Base-by-base conservation (phyloP, 2,888 invertebrate species). In the Tipula helvola region DNA sequence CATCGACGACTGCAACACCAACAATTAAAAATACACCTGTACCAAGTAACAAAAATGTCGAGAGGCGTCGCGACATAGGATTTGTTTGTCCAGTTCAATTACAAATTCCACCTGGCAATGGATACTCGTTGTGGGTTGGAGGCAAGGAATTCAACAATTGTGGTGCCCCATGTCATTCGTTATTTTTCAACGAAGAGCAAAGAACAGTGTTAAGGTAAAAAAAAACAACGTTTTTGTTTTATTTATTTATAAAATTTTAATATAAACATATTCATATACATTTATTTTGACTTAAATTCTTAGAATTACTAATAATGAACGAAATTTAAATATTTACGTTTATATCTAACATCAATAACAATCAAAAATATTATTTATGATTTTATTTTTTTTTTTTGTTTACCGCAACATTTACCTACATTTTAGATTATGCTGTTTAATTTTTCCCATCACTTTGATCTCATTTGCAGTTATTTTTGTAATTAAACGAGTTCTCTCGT, bases 1-100 rank as follows among this genome's bases (percentile, higher is more conserved):
- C 93, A 0, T 92, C 93, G 7, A 93, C 94, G 18, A 93, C 94
- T 52, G 93, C 94, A 88, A 92, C 94, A 87, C 93, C 93, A 87
- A 93, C 90, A 5, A 52, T 41, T 36, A 83, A 85, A 44, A 87
- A 88, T 87, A 87, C 88, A 42, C 87, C 88, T 39, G 87, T 87
- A 44, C 36, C 28, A 8, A 87, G 85, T 0, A 87, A 87, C 83
- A 88, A 88, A 42, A 88, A 88, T 87, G 44, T 41, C 16, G 86
- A 57, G 83, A 89, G 90, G 0, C 91, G 91, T 89, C 89, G 95
- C 88, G 95, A 96, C 90, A 95, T 94, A 89, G 96, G 96, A 16
- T 97, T 98, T 91, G 95, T 96, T 0, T 98, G 98, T 90, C 97
- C 98, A 0, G 93, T 95, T 39, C 97, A 97, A 89, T 96, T 97